phyloP scores from a whole-genome alignment of 2,113 vertebrate species.

The Pseudorasbora parva region DNA sequence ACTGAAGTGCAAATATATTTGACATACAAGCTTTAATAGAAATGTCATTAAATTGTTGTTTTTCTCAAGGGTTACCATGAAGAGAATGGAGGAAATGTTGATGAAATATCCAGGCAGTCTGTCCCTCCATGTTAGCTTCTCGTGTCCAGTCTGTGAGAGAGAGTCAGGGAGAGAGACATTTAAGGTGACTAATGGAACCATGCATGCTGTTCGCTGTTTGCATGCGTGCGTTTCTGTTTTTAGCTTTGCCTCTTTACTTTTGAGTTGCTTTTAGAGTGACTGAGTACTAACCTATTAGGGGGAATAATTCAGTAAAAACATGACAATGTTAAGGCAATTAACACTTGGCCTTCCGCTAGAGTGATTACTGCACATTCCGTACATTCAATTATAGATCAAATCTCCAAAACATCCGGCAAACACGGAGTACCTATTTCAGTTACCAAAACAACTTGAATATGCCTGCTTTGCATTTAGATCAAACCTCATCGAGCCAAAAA shows the following conservation, averaged over 20 bases:
- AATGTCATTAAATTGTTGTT: too few relatives aligned
- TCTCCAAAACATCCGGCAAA: background rate
- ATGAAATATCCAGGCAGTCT: slow-evolving; percentile 90
- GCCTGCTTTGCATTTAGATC: background rate
- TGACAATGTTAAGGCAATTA: slow-evolving; percentile 10
- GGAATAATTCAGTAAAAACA: slow-evolving; percentile 14
- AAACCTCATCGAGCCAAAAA: slow-evolving; percentile 27
- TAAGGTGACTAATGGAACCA: slow-evolving; percentile 2
- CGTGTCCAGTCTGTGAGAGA: slow-evolving; percentile 75
- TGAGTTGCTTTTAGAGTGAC: background rate
- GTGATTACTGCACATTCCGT: slow-evolving; percentile 1
- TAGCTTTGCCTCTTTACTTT: background rate
- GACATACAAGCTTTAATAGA: too few relatives aligned
- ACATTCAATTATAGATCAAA: slow-evolving; percentile 11
- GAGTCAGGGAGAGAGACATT: background rate
- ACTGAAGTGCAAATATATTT: too few relatives aligned
- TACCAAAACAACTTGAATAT: slow-evolving; percentile 7
- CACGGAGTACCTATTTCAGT: background rate
- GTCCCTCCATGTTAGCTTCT: slow-evolving; percentile 91
- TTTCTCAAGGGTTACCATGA: slow-evolving; percentile 81
- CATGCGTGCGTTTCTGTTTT: background rate
- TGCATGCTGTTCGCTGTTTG: background rate
- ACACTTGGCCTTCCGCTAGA: background rate
- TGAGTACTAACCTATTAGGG: background rate
- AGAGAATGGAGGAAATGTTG: slow-evolving; percentile 90